Base-by-base conservation (phyloP, 92 coral and sea anemone species). In the Zoanthus gigantus region DNA sequence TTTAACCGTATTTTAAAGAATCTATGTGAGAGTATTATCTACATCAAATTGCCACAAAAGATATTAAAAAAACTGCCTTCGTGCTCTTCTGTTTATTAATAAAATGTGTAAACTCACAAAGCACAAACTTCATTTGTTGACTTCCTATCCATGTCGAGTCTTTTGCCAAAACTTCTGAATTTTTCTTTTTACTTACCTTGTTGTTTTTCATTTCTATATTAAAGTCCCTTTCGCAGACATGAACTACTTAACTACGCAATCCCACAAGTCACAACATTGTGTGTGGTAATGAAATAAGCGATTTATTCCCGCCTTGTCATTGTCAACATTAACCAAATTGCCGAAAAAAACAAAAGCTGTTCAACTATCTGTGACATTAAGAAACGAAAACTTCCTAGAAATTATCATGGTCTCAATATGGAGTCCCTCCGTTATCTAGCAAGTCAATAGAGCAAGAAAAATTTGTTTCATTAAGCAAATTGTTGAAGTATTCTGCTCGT, bases 301-400 rank as follows among this genome's bases (percentile, higher is more conserved):
- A 23, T 80, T 81, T 53, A 79, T 79, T 58, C 71, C 66, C 84
- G 42, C 84, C 84, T 45, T 16, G 42, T 65, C 46, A 81, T 67
- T 71, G 66, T 66, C 71, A 46, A 48, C 61, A 17, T 81, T 81
- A 81, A 81, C 71, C 85, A 81, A 81, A 69, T 81, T 48, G 52
- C 23, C 65, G 29, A 42, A 46, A 61, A 37, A 73, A 66, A 81
- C 85, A 81, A 81, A 60, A 81, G n/a, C 71, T 65, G 45, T 32
- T 31, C 58, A 81, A 47, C 61, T 61, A 80, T n/a, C 73, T 80
- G 84, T 80, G 60, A 80, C 74, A 65, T 37, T 61, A n/a, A 42
- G 71, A n/a, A n/a, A 67, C 12, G 12, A 50, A 23, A 50, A 50
- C 56, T 79, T 79, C n/a, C 7, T 60, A 28, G 52, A 77, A 77